Conservation (phyloP, 2,888 invertebrate genomes). For the Rhorus exstirpatorius region DNA sequence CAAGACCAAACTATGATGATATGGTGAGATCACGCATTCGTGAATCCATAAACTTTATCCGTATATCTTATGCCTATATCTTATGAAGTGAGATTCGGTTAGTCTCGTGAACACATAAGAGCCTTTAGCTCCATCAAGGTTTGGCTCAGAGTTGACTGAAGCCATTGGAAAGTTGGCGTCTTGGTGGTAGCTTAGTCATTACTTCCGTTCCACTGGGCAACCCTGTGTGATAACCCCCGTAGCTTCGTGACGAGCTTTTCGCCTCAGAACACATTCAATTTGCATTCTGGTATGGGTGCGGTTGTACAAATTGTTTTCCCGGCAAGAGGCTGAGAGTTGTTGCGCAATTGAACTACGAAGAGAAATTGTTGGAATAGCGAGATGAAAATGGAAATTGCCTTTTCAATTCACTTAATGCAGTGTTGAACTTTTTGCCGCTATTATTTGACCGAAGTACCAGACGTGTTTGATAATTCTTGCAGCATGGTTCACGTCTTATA, state of each 20-base stretch:
- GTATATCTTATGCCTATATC: background rate
- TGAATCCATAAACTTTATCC: slow-evolving; percentile 39
- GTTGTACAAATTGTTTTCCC: slow-evolving; percentile 26
- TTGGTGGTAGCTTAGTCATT: slow-evolving; percentile 38
- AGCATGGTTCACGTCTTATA: too few relatives aligned
- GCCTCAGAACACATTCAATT: slow-evolving; percentile 61
- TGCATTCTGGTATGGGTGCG: slow-evolving; percentile 43
- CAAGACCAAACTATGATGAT: slow-evolving; percentile 5
- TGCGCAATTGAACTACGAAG: background rate
- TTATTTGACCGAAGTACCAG: too few relatives aligned
- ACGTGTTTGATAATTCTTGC: too few relatives aligned
- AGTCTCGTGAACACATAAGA: slow-evolving; percentile 17
- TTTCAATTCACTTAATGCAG: background rate
- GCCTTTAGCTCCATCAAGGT: background rate
- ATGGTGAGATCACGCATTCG: slow-evolving; percentile 21
- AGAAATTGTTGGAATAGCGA: slow-evolving; percentile 8
- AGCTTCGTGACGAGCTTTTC: slow-evolving; percentile 41
- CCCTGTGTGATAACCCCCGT: slow-evolving; percentile 14
- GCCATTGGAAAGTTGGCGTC: slow-evolving; percentile 40
- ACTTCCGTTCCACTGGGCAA: slow-evolving; percentile 54
- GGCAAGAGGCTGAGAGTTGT: background rate
- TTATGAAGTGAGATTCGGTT: slow-evolving; percentile 38
- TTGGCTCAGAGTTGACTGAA: slow-evolving; percentile 22
- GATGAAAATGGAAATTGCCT: background rate
- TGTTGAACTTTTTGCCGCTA: background rate